Conservation (phyloP, 2,113 vertebrate genomes). For the Chionodraco myersi region DNA sequence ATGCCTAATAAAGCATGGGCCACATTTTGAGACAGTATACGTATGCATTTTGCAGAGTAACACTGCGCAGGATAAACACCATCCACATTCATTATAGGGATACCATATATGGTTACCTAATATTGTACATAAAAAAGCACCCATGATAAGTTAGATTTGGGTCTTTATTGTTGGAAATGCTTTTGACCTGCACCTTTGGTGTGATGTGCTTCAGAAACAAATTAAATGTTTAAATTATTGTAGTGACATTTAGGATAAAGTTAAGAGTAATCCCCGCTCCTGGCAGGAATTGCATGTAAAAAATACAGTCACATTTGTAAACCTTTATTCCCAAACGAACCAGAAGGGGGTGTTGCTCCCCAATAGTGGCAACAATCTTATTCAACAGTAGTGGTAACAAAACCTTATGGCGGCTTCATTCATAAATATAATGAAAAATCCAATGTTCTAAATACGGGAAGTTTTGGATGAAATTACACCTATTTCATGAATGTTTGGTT, state of each 20-base stretch:
- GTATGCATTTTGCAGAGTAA: too few relatives aligned
- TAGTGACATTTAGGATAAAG: not conserved
- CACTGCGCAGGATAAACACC: too few relatives aligned
- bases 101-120: too few relatives aligned
- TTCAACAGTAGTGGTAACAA: too few relatives aligned
- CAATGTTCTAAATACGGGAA: not conserved
- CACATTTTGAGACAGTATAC: not conserved
- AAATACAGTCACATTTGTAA: not conserved
- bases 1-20: not conserved
- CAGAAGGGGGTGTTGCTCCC: constrained; percentile 64
- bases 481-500: not conserved
- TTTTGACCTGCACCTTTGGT: too few relatives aligned
- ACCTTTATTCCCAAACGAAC: not conserved
- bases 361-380: constrained; percentile 4
- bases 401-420: not conserved
- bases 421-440: not conserved
- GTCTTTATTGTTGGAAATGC: too few relatives aligned
- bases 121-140: too few relatives aligned
- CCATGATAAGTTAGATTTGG: too few relatives aligned
- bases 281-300: not conserved
- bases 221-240: too few relatives aligned
- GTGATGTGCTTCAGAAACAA: too few relatives aligned
- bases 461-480: not conserved
- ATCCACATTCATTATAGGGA: too few relatives aligned
- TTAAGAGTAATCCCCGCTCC: not conserved